Conservation (phyloP, 1,140 invertebrate species). For the Orchesella cincta region DNA sequence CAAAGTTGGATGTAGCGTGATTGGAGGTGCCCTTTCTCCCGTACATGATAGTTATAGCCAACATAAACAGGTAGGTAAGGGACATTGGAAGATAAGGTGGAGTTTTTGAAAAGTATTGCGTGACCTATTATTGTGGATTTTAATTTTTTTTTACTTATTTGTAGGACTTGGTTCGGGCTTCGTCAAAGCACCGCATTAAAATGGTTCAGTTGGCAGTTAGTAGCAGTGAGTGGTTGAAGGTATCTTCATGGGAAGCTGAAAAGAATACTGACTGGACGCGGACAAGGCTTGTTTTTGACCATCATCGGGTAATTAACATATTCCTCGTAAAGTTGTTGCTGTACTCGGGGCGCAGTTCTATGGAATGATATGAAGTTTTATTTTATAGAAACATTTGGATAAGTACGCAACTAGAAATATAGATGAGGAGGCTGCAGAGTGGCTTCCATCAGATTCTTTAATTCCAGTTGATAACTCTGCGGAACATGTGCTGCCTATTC, state of each 20-base stretch:
- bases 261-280: slow-evolving; percentile 76
- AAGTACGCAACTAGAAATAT: no score
- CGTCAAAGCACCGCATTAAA: slow-evolving; percentile 72
- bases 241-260: slow-evolving; percentile 80
- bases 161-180: slow-evolving; percentile 69
- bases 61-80: no score
- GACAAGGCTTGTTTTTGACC: slow-evolving; percentile 73
- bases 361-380: no score
- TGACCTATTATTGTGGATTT: no score
- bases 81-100: no score
- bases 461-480: slow-evolving; percentile 31
- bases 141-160: no score
- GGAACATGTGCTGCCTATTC: slow-evolving; percentile 59
- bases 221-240: slow-evolving; percentile 76
- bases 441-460: no score
- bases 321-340: no score
- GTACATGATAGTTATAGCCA: slow-evolving; percentile 85
- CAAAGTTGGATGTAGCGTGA: slow-evolving; percentile 72
- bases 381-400: no score
- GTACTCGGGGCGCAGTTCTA: no score
- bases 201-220: slow-evolving; percentile 80
- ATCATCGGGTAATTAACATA: slow-evolving; percentile 87
- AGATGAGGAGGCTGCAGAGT: slow-evolving; percentile 15
- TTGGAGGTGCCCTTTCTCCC: slow-evolving; percentile 89
- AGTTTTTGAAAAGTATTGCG: no score